phyloP scores from a whole-genome alignment of 2,113 vertebrate species.

The Charina bottae region DNA sequence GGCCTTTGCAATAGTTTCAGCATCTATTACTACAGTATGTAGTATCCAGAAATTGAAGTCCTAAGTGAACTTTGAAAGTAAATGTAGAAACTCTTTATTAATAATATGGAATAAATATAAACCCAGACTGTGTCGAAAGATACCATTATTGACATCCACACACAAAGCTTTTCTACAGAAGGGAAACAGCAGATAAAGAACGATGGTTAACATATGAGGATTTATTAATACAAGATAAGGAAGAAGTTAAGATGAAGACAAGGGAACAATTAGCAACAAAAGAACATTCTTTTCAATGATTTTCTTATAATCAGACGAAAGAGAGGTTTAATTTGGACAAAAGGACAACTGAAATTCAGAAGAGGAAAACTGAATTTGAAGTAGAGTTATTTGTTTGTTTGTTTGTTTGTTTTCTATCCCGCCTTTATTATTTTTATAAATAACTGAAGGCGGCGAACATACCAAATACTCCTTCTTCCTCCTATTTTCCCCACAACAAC shows the following conservation, averaged over 20 bases:
- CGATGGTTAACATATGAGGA: not conserved
- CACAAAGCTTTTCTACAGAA: not conserved
- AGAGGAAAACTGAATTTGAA: not conserved
- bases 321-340: not conserved
- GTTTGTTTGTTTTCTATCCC: too few species aligned
- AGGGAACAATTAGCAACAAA: not conserved
- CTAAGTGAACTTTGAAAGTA: not conserved
- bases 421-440: too few species aligned
- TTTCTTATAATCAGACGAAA: not conserved
- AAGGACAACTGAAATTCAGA: not conserved
- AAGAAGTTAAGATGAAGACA: not conserved
- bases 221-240: not conserved
- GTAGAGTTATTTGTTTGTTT: too few species aligned
- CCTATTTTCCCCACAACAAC: too few species aligned
- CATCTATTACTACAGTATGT: not conserved
- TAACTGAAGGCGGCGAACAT: too few species aligned
- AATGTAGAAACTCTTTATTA: not conserved
- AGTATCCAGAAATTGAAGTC: not conserved
- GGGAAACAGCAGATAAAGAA: not conserved
- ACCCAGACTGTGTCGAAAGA: not conserved
- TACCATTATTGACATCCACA: not conserved
- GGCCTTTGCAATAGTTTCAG: not conserved
- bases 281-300: not conserved
- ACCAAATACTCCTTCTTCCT: too few species aligned
- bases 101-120: not conserved